Evolutionary conservation across 2,888 invertebrate species (phyloP).

Genomic region (Amphipoea oculea): DNA sequence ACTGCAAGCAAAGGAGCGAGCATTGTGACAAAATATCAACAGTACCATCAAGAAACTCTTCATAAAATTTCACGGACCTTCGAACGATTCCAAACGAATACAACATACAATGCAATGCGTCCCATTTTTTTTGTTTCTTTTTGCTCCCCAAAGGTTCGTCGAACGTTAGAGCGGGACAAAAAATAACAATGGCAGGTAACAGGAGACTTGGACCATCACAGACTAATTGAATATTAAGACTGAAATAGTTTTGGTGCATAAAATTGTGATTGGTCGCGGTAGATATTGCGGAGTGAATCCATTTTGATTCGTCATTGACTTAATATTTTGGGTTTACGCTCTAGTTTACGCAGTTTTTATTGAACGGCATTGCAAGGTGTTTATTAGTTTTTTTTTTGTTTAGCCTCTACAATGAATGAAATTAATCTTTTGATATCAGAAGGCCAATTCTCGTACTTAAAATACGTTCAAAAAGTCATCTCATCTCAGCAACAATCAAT

Average conservation of each 20-base stretch:
- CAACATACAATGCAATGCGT: constrained; percentile 60
- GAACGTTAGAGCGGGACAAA: constrained; percentile 69
- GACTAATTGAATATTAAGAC: constrained; percentile 74
- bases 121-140: constrained; percentile 51
- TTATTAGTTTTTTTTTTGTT: constrained; percentile 26
- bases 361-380: constrained; percentile 42
- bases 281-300: constrained; percentile 53
- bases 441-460: not conserved
- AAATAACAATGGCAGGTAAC: constrained; percentile 82
- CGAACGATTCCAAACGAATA: constrained; percentile 51
- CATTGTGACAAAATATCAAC: constrained; percentile 42
- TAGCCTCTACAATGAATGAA: constrained; percentile 5
- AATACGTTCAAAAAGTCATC: not conserved
- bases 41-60: constrained; percentile 51
- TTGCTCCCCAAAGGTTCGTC: constrained; percentile 61
- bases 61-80: constrained; percentile 66
- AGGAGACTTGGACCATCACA: constrained; percentile 70
- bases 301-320: constrained; percentile 59
- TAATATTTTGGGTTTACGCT: constrained; percentile 55
- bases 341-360: constrained; percentile 48
- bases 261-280: constrained; percentile 62
- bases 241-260: constrained; percentile 66
- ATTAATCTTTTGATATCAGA: constrained; percentile 18
- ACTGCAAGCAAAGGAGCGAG: not conserved
- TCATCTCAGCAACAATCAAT: too few species aligned